Conservation (phyloP, 2,888 invertebrate genomes). For the Odontocolon sp. region DNA sequence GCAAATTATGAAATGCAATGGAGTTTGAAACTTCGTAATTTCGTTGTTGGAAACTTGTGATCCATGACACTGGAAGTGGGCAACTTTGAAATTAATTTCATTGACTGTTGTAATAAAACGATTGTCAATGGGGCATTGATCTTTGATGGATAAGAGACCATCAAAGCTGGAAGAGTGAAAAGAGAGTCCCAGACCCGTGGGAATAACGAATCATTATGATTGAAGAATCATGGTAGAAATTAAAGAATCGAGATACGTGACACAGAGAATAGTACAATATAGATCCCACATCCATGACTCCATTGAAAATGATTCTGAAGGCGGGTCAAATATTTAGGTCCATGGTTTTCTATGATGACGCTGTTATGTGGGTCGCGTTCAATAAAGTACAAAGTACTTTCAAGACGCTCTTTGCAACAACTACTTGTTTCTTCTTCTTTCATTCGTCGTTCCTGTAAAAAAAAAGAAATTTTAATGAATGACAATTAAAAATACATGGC, state of each 20-base stretch:
- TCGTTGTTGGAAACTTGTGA: no score
- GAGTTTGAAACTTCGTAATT: neutral
- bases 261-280: neutral
- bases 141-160: neutral
- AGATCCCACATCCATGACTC: conserved; percentile 18
- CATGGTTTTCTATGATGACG: conserved; percentile 25
- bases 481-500: no score
- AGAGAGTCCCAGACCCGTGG: neutral
- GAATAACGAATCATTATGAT: conserved; percentile 15
- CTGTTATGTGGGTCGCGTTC: conserved; percentile 37
- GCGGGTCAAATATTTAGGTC: conserved; percentile 42
- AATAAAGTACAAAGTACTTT: conserved; percentile 29
- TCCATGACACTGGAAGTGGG: no score
- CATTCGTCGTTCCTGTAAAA: neutral
- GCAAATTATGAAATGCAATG: neutral
- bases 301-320: conserved; percentile 12
- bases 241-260: conserved; percentile 31
- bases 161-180: neutral
- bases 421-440: neutral
- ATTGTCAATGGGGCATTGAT: conserved; percentile 29
- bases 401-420: conserved; percentile 7
- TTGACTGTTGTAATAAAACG: no score
- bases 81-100: no score
- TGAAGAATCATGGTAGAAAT: neutral
- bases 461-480: no score